Conservation (phyloP, 1,140 invertebrate species). For the Heterodera carotae region DNA sequence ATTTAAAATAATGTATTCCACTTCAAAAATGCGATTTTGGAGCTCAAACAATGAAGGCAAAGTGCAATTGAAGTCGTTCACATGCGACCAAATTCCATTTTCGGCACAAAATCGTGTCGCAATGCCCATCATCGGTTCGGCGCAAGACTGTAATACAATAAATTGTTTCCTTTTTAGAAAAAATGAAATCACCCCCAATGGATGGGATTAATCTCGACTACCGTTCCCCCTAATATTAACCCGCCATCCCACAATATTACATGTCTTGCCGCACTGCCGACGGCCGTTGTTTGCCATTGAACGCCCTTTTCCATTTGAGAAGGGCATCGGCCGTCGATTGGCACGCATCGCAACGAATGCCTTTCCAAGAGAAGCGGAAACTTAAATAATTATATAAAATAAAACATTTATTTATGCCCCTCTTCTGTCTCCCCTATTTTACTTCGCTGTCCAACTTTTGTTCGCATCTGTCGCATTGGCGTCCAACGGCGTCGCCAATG, state of each 20-base stretch:
- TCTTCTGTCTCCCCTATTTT: neutral
- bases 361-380: conserved; percentile 44
- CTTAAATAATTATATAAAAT: conserved; percentile 10
- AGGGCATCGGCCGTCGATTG: conserved; percentile 52
- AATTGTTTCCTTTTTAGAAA: too few relatives aligned
- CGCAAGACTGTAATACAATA: conserved; percentile 50
- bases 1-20: neutral
- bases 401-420: neutral
- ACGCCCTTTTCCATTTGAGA: conserved; percentile 59
- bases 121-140: conserved; percentile 53
- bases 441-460: neutral
- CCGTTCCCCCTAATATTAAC: too few relatives aligned
- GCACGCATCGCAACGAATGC: conserved; percentile 52
- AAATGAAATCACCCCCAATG: too few relatives aligned
- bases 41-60: conserved; percentile 49
- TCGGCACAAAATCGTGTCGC: conserved; percentile 53
- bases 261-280: conserved; percentile 46
- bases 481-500: conserved; percentile 56
- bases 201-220: too few relatives aligned
- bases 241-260: conserved; percentile 30
- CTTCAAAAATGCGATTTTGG: conserved; percentile 4
- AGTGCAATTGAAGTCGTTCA: conserved; percentile 60
- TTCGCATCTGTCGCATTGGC: conserved; percentile 58
- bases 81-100: conserved; percentile 42
- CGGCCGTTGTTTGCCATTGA: conserved; percentile 59